phyloP scores from a whole-genome alignment of 2,888 invertebrate species.

The Drosophila austrosaltans region DNA sequence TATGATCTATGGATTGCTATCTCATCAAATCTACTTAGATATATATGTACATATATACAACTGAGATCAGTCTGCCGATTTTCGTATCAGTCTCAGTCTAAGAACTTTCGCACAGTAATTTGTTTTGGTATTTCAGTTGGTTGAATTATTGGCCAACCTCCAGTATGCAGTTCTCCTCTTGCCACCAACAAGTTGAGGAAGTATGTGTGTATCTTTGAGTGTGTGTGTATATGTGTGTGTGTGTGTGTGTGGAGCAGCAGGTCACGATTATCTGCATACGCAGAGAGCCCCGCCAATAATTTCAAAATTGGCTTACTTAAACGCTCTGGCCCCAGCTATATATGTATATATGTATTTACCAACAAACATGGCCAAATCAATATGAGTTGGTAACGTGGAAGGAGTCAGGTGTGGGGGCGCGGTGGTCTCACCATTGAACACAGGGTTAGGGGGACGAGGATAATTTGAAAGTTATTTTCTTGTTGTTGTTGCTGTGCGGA shows the following conservation, averaged over 20 bases:
- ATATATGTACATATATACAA: conserved; percentile 10
- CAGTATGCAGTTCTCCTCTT: too few relatives aligned
- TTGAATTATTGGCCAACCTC: conserved; percentile 57
- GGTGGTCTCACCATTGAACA: background rate
- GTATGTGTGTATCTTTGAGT: background rate
- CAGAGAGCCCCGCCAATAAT: conserved; percentile 71
- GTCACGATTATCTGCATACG: conserved; percentile 82
- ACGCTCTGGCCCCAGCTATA: conserved; percentile 27
- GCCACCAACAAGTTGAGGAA: background rate
- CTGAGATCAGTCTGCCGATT: conserved; percentile 11
- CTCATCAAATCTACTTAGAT: conserved; percentile 15
- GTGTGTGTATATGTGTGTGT: conserved; percentile 4
- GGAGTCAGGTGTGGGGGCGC: conserved; percentile 2
- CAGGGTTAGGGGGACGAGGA: conserved; percentile 6
- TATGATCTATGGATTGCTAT: conserved; percentile 5
- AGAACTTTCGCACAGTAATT: conserved; percentile 57
- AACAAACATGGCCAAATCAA: too few relatives aligned
- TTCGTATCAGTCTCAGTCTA: background rate
- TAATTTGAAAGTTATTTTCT: conserved; percentile 79
- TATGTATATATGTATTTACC: too few relatives aligned
- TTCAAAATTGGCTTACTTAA: conserved; percentile 82
- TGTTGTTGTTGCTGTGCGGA: conserved; percentile 40
- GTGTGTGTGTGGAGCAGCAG: conserved; percentile 62
- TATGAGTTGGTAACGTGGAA: background rate
- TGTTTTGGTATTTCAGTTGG: conserved; percentile 45